A percentile compares a stretch with the other conserved stretches of the same genome.
phyloP scores from a whole-genome alignment of 2,113 vertebrate genomes.

The Prinia subflava region DNA sequence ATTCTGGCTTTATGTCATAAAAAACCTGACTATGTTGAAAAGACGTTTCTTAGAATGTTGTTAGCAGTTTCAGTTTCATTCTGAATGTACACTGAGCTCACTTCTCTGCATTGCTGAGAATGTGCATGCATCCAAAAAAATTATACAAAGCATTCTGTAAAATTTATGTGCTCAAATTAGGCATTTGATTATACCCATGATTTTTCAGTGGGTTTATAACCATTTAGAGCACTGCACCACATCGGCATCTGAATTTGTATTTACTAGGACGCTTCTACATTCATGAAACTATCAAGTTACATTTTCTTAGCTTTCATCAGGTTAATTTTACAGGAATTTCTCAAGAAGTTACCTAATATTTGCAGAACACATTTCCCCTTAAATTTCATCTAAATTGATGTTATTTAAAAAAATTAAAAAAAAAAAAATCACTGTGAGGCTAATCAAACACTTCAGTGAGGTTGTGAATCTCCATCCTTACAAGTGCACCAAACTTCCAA shows the following conservation, averaged over 20 bases:
- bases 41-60: not conserved
- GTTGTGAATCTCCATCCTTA: not conserved
- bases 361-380: not conserved
- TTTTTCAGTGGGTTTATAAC: not conserved
- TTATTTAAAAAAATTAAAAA: not conserved
- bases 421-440: not conserved
- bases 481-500: not conserved
- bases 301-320: not conserved
- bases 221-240: not conserved
- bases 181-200: not conserved
- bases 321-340: not conserved
- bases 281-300: not conserved
- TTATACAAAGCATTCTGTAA: not conserved
- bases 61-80: constrained; percentile 13
- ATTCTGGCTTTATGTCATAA: not conserved
- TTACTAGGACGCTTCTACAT: not conserved
- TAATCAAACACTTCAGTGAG: not conserved
- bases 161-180: not conserved
- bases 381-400: not conserved
- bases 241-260: not conserved
- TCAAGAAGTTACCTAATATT: not conserved
- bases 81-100: not conserved
- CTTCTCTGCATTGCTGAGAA: not conserved
- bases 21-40: not conserved
- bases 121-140: not conserved